Base-by-base conservation (phyloP, 2,113 vertebrate species). In the Oncorhynchus keta region DNA sequence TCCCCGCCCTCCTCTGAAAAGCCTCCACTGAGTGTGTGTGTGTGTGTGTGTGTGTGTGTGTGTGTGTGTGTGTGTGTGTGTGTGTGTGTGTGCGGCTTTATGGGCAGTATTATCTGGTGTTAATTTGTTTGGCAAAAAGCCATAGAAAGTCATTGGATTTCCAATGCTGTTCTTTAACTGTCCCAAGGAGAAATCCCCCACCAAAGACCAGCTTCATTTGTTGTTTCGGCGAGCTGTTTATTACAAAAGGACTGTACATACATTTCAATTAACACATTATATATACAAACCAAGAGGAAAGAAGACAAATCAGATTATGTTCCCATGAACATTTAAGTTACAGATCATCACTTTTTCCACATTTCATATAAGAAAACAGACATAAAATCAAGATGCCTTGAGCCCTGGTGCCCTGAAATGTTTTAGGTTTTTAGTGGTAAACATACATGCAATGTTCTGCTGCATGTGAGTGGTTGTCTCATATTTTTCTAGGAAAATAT, bases 221-320 rank as follows among this genome's bases (percentile, higher is more conserved):
- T 87, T 61, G 83, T 90, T 84, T 88, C 88, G 68, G 83, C 89
- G 82, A 90, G 93, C 79, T 83, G 89, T 95, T 96, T 95, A 94
- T 95, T 97, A 93, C 93, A 94, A 93, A 93, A 95, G 93, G 92
- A 91, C 93, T 95, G 82, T 91, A 93, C 93, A 92, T 90, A 93
- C 90, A 93, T 91, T 93, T 94, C 85, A 93, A 87, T 93, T 89
- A 95, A 87, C 86, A 94, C 90, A 85, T 90, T 90, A 86, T 93
- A 92, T 92, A 81, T 93, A 94, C 93, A 93, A 92, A 73, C 86
- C 81, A 92, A 92, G 87, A 82, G 88, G 73, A 78, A 74, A 79
- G 57, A 82, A 86, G 86, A 88, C 89, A 81, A 86, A 88, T 79
- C 71, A 74, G 74, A 77, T 88, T 89, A 79, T 92, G 82, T 87